These are phyloP conservation scores for Drosophila cyrtoloma DNA, from an alignment of 2,888 invertebrate species.

Conservation along the genomic window DNA sequence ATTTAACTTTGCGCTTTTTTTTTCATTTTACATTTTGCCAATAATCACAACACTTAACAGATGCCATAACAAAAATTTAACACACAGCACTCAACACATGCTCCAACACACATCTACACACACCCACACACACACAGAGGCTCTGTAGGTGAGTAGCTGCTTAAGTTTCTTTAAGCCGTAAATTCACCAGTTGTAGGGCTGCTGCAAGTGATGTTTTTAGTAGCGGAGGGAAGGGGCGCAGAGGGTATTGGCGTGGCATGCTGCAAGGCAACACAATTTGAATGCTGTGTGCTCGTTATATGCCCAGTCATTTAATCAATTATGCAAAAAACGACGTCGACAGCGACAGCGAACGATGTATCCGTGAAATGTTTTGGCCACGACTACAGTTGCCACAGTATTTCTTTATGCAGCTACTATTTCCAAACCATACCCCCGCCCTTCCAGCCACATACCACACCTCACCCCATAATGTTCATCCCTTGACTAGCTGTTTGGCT, in stretches of 20 bases:
- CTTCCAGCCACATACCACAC: not conserved
- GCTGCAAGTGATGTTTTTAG: not conserved
- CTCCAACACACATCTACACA: slow-evolving; percentile 21
- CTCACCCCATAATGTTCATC: not conserved
- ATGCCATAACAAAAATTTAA: slow-evolving; percentile 65
- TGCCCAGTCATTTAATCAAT: slow-evolving; percentile 84
- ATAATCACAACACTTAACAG: slow-evolving; percentile 74
- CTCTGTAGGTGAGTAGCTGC: slow-evolving; percentile 6
- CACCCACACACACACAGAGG: slow-evolving; percentile 14
- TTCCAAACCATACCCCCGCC: not conserved
- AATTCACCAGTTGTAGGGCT: slow-evolving; percentile 65
- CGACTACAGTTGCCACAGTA: slow-evolving; percentile 46
- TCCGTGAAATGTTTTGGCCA: slow-evolving; percentile 76
- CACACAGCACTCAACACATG: slow-evolving; percentile 21
- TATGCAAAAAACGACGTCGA: slow-evolving; percentile 81
- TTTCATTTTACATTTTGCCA: slow-evolving; percentile 62
- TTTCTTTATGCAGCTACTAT: slow-evolving; percentile 11
- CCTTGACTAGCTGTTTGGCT: slow-evolving; percentile 27
- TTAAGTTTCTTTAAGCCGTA: slow-evolving; percentile 52
- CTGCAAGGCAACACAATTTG: slow-evolving; percentile 52
- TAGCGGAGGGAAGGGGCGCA: too few relatives aligned
- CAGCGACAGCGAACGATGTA: slow-evolving; percentile 60
- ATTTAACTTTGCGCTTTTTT: slow-evolving; percentile 10
- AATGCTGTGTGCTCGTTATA: slow-evolving; percentile 66
- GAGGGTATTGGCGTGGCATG: slow-evolving; percentile 4